phyloP scores from a whole-genome alignment of 2,113 vertebrate genomes.

The Catharus minimus region DNA sequence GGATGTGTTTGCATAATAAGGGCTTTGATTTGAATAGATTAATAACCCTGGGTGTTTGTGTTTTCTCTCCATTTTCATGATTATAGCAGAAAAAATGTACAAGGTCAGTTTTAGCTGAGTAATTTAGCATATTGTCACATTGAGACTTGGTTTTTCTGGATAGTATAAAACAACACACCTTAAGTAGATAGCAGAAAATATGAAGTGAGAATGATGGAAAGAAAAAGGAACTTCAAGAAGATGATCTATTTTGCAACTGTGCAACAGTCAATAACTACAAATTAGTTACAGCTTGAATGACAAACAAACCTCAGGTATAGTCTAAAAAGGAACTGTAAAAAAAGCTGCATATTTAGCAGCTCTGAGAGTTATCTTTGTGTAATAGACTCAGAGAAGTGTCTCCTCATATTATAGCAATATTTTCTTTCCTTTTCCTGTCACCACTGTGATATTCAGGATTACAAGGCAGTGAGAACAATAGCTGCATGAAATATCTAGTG shows the following conservation, averaged over 20 bases:
- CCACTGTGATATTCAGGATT: background rate
- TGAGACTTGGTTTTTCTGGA: background rate
- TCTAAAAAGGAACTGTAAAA: background rate
- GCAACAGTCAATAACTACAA: background rate
- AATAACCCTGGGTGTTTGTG: background rate
- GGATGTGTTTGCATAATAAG: slow-evolving; percentile 12
- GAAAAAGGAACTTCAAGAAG: background rate
- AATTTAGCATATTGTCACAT: background rate
- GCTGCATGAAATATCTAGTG: background rate
- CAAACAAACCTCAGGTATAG: background rate
- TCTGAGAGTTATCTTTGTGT: background rate
- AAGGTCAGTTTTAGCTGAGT: background rate
- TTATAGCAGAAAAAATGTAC: background rate
- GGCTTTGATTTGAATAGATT: background rate
- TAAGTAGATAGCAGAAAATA: background rate
- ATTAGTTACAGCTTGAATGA: background rate
- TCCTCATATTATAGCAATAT: fast-evolving
- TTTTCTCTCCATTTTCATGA: slow-evolving; percentile 7
- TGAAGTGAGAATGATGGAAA: background rate
- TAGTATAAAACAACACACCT: background rate
- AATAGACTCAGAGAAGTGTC: background rate
- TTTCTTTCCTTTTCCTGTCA: background rate
- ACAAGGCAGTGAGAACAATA: background rate
- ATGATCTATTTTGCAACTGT: background rate
- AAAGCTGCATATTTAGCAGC: background rate